These are phyloP conservation scores for Laterallus jamaicensis DNA, from an alignment of 2,113 vertebrate genomes.

Conservation along the genomic window DNA sequence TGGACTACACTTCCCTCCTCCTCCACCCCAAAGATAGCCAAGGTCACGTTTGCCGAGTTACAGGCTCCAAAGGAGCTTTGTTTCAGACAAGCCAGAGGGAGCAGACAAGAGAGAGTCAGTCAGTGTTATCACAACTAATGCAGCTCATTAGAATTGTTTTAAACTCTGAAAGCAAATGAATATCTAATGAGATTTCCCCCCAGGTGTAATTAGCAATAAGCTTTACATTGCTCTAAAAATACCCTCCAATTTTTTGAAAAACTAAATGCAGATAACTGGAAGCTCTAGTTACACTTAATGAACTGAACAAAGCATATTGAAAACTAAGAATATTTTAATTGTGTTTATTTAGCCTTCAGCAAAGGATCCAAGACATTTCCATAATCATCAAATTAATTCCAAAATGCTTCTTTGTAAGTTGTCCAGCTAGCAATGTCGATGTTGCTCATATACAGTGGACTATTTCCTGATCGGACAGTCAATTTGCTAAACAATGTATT, in stretches of 20 bases:
- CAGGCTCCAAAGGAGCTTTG: constrained; percentile 6
- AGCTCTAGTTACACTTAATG: constrained; percentile 72
- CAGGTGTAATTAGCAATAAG: constrained; percentile 76
- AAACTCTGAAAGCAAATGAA: constrained; percentile 74
- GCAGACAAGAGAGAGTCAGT: constrained; percentile 45
- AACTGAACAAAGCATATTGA: constrained; percentile 71
- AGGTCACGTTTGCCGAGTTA: constrained; percentile 27
- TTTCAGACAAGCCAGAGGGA: constrained; percentile 46
- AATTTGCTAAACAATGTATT: constrained; percentile 3
- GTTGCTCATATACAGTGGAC: neutral
- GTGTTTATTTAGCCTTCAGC: constrained; percentile 76
- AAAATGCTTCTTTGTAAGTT: constrained; percentile 43
- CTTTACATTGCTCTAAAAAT: constrained; percentile 72
- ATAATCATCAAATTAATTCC: constrained; percentile 69
- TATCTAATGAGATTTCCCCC: constrained; percentile 74
- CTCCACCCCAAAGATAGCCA: neutral
- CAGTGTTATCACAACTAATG: constrained; percentile 70
- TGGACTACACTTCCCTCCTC: neutral
- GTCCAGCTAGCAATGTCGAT: constrained; percentile 35
- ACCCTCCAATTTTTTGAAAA: constrained; percentile 58
- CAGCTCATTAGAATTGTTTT: constrained; percentile 73
- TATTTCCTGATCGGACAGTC: constrained; percentile 1
- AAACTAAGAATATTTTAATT: constrained; percentile 74
- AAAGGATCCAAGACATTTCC: constrained; percentile 65
- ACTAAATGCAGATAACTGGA: constrained; percentile 63